Evolutionary conservation across 2,113 vertebrate genomes (phyloP), one percentile per base, ranked within the genome.

Genomic region (Barbus barbus): DNA sequence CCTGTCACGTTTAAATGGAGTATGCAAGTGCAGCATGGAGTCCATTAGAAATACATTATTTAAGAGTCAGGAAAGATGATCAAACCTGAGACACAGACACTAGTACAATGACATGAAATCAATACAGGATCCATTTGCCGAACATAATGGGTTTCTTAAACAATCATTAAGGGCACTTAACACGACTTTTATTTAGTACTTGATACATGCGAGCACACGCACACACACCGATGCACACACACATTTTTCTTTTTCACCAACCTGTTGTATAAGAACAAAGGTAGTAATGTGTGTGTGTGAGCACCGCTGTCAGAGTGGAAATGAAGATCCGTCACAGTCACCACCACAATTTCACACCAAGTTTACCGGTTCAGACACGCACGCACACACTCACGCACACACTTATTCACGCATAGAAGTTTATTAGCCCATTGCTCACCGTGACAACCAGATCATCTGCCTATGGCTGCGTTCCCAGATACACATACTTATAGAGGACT

Each of bases 281-380:
- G 81, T 78, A 74, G 53, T 53, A 81, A 85, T 83, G 78, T 86
- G 33, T 67, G 56, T 72, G 26, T 81, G 56, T 63, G 26, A 77
- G 82, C 82, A 82, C 83, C 88, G 81, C 87, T 63, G 80, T 88
- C 77, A 46, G 78, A 51, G 82, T 88, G 88, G 88, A 89, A 90
- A 87, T 86, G 63, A 88, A 82, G 78, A 89, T 89, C 85, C 63
- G 87, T 89, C 87, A 90, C 89, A 86, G 83, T 78, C 86, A 41
- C 78, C 87, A 82, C 71, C 38, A 72, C 82, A 67, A 88, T 86
- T 89, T 89, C 84, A 87, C 82, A 77, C 71, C n/a, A 71, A 79
- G 76, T 89, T 88, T 88, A 73, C 83, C 82, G 20, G 72, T 82
- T 84, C 73, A 82, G 46, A 82, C 53, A 87, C 12, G 46, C 86